Evolutionary conservation across 2,888 invertebrate species (phyloP), one percentile per base, ranked within the genome.

Genomic region (Coremacera marginata): DNA sequence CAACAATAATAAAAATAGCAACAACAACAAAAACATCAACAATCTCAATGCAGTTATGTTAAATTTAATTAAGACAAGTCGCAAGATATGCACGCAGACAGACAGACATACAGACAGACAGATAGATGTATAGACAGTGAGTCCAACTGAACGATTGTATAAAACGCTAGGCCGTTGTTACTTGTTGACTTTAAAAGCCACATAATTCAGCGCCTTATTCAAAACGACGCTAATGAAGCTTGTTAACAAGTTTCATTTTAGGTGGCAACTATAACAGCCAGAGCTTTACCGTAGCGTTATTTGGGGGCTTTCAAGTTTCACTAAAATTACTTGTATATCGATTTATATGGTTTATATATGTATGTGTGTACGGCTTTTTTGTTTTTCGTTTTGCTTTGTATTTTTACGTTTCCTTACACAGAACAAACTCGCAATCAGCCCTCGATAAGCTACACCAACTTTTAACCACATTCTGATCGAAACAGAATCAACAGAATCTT

Each of bases 221-320:
- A 63, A 76, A 75, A 67, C 77, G 78, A 80, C 80, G 76, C 73
- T 80, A 78, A 80, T 80, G 80, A 80, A 78, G 78, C 80, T 78
- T 78, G 80, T 80, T 80, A 80, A 80, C 80, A 80, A 80, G 78
- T 72, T 27, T 62, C 62, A 22, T 22, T 34, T 49, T 14, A 62
- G 62, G 34, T 60, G 72, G 72, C 49, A 37, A 60, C 72, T 19
- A 16, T 25, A 62, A 27, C 49, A 22, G 16, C 27, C 19, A 34
- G 27, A 3, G 8, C 55, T 11, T n/a, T 52, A 34, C 19, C 34
- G 57, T 8, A 34, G 60, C n/a, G 3, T 57, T 57, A 16, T 19
- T 19, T 3, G 57, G n/a, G 16, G 14, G 16, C 63, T 27, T n/a
- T 34, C 31, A 0, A 25, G 57, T 0, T 27, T 5, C 25, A 60